Evolutionary conservation across 2,888 invertebrate species (phyloP), one percentile per base, ranked within the genome.

Genomic region (Dusona sp.): DNA sequence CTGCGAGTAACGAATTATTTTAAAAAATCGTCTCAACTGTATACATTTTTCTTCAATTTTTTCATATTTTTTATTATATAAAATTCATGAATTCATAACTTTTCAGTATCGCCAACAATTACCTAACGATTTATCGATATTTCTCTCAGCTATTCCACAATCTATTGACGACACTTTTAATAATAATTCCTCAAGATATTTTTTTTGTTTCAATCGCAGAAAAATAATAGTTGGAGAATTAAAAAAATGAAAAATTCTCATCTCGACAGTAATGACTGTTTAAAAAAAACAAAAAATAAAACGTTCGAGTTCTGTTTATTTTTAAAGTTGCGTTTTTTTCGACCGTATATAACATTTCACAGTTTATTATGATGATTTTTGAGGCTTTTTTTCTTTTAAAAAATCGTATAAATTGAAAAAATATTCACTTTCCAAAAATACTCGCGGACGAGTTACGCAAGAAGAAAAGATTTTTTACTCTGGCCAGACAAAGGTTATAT

Each of bases 391-490:
- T 22, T 54, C 22, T n/a, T 54, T 19, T 1, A 54, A 3, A 11
- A 19, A 6, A 22, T 57, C 25, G 2, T 22, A 57, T 11, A 25
- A 25, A 25, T 57, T 11, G 25, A 25, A 13, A 22, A 22, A 51
- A 0, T 19, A 19, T n/a, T n/a, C 6, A n/a, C 7, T 54, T 54
- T 54, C 22, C 22, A 3, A 65, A 65, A 83, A 73, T 51, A 65
- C 64, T 36, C 22, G 2, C 22, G 22, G 29, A 4, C 25, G 11
- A 82, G 51, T 83, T 78, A 78, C 42, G 78, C 78, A 78, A 83
- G 51, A 1, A n/a, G n/a, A 25, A 11, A 25, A 29, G 38, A 29
- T 33, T 48, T 64, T 36, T 80, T 38, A 67, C 61, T 33, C 51
- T 51, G 22, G 6, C 6, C 45, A 7, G 33, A 11, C 13, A 33